Conservation (phyloP, 2,797 vertebrate species). For the Leucoraja ocellata region DNA sequence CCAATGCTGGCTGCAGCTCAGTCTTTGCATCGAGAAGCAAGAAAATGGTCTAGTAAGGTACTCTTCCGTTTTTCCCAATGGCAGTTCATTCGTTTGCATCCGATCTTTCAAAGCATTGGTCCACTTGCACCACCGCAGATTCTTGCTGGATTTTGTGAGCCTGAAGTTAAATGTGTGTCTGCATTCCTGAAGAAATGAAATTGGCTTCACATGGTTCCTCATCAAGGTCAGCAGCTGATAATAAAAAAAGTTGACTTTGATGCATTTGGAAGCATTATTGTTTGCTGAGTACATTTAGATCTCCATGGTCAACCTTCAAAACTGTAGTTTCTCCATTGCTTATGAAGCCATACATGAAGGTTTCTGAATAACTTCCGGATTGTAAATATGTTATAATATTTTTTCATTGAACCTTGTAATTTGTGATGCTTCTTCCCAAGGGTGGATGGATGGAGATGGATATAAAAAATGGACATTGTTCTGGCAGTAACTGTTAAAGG, state of each 20-base stretch:
- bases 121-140: slow-evolving; percentile 69
- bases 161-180: slow-evolving; percentile 65
- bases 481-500: slow-evolving; percentile 42
- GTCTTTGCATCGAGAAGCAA: slow-evolving; percentile 94
- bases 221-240: slow-evolving; percentile 41
- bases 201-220: slow-evolving; percentile 70
- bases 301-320: not conserved
- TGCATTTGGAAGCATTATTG: slow-evolving; percentile 25
- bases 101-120: slow-evolving; percentile 72
- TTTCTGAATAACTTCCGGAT: slow-evolving; percentile 67
- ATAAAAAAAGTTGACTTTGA: slow-evolving; percentile 25
- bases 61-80: slow-evolving; percentile 54
- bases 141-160: slow-evolving; percentile 58
- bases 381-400: slow-evolving; percentile 44
- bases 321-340: slow-evolving; percentile 44
- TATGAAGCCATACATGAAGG: slow-evolving; percentile 65
- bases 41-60: slow-evolving; percentile 94
- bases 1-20: slow-evolving; percentile 98
- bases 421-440: slow-evolving; percentile 49
- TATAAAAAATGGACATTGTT: slow-evolving; percentile 51
- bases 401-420: slow-evolving; percentile 57
- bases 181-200: slow-evolving; percentile 67
- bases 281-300: not conserved
- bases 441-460: not conserved
- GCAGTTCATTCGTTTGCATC: slow-evolving; percentile 67